phyloP scores from a whole-genome alignment of 2,797 vertebrate genomes.

The Leucoraja ocellata region DNA sequence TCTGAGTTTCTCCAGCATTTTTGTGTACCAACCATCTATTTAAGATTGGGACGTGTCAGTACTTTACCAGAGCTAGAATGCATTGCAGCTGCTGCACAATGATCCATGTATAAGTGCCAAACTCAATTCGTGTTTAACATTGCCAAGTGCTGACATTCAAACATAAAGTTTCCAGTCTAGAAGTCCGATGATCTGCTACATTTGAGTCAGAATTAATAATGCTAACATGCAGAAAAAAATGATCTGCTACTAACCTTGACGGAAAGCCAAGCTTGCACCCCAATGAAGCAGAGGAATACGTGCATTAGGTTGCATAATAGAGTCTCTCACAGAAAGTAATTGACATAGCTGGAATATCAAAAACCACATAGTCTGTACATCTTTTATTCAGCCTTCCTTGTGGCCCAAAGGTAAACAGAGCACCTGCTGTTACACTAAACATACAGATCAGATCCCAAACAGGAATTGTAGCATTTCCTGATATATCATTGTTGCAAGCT shows the following conservation, averaged over 20 bases:
- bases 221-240: constrained; percentile 20
- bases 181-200: not conserved
- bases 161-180: too few relatives aligned
- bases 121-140: too few relatives aligned
- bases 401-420: not conserved
- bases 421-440: not conserved
- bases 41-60: too few relatives aligned
- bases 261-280: constrained; percentile 12
- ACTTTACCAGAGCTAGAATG: too few relatives aligned
- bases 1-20: too few relatives aligned
- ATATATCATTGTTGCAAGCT: not conserved
- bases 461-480: not conserved
- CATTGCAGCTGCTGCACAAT: too few relatives aligned
- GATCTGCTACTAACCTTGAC: too few relatives aligned
- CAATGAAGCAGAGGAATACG: not conserved
- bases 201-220: constrained; percentile 1
- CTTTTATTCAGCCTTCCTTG: constrained; percentile 3
- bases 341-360: constrained; percentile 1
- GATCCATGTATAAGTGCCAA: too few relatives aligned
- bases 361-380: not conserved
- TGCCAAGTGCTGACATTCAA: too few relatives aligned
- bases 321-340: not conserved
- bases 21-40: too few relatives aligned
- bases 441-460: not conserved
- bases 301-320: not conserved